phyloP scores from a whole-genome alignment of 1,140 invertebrate species.

The Physella acuta region DNA sequence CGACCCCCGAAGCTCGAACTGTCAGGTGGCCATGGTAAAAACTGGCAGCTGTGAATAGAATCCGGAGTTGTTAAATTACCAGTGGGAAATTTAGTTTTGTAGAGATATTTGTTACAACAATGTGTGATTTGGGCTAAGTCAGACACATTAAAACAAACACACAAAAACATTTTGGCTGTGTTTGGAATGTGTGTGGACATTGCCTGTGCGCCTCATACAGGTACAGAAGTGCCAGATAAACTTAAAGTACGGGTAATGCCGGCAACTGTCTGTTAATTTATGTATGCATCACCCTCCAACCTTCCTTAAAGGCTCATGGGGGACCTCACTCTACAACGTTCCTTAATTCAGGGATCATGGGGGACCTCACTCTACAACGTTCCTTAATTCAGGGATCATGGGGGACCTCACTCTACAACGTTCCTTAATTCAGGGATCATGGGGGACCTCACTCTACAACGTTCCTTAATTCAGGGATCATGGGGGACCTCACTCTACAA shows the following conservation, averaged over 20 bases:
- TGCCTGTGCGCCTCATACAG: not conserved
- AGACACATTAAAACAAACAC: not conserved
- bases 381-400: too few relatives aligned
- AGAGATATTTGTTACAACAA: not conserved
- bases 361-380: too few relatives aligned
- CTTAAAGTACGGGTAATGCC: not conserved
- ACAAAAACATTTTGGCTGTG: not conserved
- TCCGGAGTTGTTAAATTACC: not conserved
- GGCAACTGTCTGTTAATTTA: too few relatives aligned
- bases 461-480: too few relatives aligned
- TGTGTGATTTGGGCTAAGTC: too few relatives aligned
- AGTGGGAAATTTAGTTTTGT: not conserved
- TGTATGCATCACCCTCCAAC: not conserved
- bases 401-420: too few relatives aligned
- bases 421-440: too few relatives aligned
- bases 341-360: too few relatives aligned
- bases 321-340: too few relatives aligned
- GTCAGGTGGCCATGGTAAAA: conserved; percentile 13
- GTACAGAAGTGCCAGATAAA: not conserved
- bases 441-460: too few relatives aligned
- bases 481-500: too few relatives aligned
- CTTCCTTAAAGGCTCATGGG: not conserved
- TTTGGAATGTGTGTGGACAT: not conserved
- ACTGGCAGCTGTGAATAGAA: conserved; percentile 1
- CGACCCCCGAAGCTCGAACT: not conserved